phyloP scores from a whole-genome alignment of 2,888 invertebrate genomes.

The Melanophora roralis region DNA sequence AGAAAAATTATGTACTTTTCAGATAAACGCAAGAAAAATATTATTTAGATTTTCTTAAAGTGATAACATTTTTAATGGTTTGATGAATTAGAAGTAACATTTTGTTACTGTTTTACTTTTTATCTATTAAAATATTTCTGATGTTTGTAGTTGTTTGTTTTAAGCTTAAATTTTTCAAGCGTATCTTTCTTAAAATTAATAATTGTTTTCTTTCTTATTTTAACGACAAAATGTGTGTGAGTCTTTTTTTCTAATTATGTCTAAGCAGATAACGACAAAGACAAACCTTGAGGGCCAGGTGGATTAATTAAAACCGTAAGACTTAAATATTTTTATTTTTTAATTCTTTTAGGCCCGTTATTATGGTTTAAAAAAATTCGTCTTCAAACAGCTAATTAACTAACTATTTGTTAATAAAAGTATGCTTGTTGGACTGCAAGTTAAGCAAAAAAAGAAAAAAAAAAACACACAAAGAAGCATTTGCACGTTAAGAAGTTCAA shows the following conservation, averaged over 20 bases:
- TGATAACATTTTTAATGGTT: slow-evolving; percentile 32
- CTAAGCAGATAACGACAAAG: neutral
- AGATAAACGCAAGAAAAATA: neutral
- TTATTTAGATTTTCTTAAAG: slow-evolving; percentile 15
- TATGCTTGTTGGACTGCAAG: too few species aligned
- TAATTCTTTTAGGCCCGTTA: too few species aligned
- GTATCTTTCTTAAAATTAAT: slow-evolving; percentile 16
- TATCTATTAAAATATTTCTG: slow-evolving; percentile 1
- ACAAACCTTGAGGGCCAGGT: neutral
- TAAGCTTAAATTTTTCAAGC: slow-evolving; percentile 8
- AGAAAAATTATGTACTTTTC: neutral
- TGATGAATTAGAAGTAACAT: slow-evolving; percentile 25
- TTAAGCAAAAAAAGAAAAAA: too few species aligned
- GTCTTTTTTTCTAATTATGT: neutral
- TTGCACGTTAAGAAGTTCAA: too few species aligned
- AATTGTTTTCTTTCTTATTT: slow-evolving; percentile 19
- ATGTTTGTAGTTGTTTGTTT: neutral
- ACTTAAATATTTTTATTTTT: too few species aligned
- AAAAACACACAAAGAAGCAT: too few species aligned
- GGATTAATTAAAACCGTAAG: too few species aligned
- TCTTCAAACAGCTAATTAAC: too few species aligned
- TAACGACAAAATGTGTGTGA: slow-evolving; percentile 24
- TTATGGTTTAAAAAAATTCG: too few species aligned
- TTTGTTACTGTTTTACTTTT: slow-evolving; percentile 2
- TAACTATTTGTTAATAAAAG: too few species aligned